These are phyloP conservation scores for Phrynocephalus vlangalii DNA, from an alignment of 2,797 vertebrate species.

Conservation along the genomic window DNA sequence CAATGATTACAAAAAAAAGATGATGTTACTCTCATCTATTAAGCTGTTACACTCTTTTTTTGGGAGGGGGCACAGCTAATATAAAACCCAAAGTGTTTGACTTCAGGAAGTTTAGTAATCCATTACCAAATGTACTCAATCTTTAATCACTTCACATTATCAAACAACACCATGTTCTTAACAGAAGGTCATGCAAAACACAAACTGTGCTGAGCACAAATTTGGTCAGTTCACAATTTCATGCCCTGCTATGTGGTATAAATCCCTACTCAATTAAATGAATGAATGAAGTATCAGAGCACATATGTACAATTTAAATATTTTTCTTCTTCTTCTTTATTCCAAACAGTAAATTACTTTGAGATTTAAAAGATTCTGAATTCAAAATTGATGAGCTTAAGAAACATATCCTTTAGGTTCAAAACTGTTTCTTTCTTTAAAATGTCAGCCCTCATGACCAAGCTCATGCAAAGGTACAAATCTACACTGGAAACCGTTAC, in stretches of 20 bases:
- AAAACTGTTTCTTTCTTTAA: not conserved
- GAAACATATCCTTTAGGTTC: not conserved
- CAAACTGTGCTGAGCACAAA: conserved; percentile 30
- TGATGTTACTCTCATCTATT: conserved; percentile 17
- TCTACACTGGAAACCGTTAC: not conserved
- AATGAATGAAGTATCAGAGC: not conserved
- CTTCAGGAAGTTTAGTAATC: conserved; percentile 53
- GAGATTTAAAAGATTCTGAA: not conserved
- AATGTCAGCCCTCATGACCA: not conserved
- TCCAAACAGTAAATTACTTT: not conserved
- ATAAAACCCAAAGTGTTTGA: conserved; percentile 47
- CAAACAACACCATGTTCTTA: conserved; percentile 26
- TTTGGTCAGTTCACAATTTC: conserved; percentile 38
- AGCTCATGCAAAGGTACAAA: not conserved
- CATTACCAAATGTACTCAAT: conserved; percentile 52
- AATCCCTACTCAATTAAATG: conserved; percentile 3
- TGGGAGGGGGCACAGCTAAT: conserved; percentile 24
- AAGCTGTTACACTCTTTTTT: conserved; percentile 3
- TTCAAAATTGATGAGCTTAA: not conserved
- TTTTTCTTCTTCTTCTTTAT: not conserved
- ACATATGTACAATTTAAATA: not conserved
- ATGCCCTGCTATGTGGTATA: not conserved
- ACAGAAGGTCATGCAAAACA: conserved; percentile 56
- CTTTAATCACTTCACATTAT: conserved; percentile 36
- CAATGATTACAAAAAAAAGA: conserved; percentile 34